Base-by-base conservation (phyloP, 30 jellyfish, hydroid and myxozoan genomes). In the Cassiopea andromeda region DNA sequence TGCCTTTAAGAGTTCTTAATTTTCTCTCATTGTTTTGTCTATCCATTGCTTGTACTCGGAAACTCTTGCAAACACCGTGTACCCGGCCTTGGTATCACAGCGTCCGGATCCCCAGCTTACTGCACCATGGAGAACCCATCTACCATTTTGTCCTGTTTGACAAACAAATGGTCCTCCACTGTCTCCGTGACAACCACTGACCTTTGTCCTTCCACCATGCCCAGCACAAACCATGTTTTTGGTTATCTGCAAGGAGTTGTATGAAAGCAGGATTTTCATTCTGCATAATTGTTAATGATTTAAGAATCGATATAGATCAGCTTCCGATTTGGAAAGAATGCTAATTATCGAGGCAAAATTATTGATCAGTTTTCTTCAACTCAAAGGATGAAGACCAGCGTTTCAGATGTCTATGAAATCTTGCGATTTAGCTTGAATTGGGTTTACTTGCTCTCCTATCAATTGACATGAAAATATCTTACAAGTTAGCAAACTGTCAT, bases 141-240 rank as follows among this genome's bases (percentile, higher is more conserved):
- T 48, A 38, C 97, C 94, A 50, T 70, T 57, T 16, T 88, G 74
- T 1, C 97, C 97, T 13, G 87, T 83, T 69, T 85, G 89, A 93
- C 98, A 94, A 69, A 94, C 98, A 68, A 94, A 94, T 50, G 98
- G 98, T 46, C 98, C 98, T 44, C 98, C 98, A 59, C 96, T 84
- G 71, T 94, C 98, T 5, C 98, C 98, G 72, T 89, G 97, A 81
- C 98, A 94, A n/a, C 98, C 98, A 80, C 97, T 89, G 19, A 59
- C 87, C 46, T 85, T 93, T 10, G 89, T 89, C 0, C 2, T 38
- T 4, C 92, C 97, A 7, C 95, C 98, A 61, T 88, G 83, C 0
- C 98, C 98, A 6, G 95, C 98, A 75, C 98, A 93, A 9, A 93
- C 85, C 98, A 93, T 93, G 6, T 83, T 85, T 8, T 71, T 66